Evolutionary conservation across 2,113 vertebrate species (phyloP).

Genomic region (Pontoporia blainvillei): DNA sequence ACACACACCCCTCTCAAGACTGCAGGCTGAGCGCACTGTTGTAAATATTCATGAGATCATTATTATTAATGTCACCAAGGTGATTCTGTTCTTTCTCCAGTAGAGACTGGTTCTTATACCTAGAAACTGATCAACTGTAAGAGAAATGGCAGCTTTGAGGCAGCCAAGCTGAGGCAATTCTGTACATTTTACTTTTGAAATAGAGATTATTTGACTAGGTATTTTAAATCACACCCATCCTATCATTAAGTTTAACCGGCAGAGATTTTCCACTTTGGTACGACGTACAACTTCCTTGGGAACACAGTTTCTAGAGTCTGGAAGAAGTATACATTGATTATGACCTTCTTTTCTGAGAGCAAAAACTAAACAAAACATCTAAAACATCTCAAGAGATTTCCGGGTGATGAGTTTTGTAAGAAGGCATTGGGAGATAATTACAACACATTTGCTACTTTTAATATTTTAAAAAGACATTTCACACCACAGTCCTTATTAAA

Average conservation of each 20-base stretch:
- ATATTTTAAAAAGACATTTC: not conserved
- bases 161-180: not conserved
- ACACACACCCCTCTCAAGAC: not conserved
- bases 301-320: not conserved
- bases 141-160: not conserved
- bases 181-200: not conserved
- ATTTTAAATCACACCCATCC: not conserved
- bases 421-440: not conserved
- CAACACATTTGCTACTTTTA: not conserved
- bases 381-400: not conserved
- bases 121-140: not conserved
- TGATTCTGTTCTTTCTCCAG: slow-evolving; percentile 6
- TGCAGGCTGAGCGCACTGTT: not conserved
- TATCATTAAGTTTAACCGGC: not conserved
- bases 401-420: not conserved
- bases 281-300: not conserved
- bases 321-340: not conserved
- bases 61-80: slow-evolving; percentile 9
- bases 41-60: slow-evolving; percentile 35
- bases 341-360: not conserved
- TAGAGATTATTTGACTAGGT: not conserved
- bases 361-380: not conserved
- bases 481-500: not conserved
- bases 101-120: not conserved
- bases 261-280: not conserved